Evolutionary conservation across 2,113 vertebrate genomes (phyloP).

Genomic region (Entomyzon cyanotis): DNA sequence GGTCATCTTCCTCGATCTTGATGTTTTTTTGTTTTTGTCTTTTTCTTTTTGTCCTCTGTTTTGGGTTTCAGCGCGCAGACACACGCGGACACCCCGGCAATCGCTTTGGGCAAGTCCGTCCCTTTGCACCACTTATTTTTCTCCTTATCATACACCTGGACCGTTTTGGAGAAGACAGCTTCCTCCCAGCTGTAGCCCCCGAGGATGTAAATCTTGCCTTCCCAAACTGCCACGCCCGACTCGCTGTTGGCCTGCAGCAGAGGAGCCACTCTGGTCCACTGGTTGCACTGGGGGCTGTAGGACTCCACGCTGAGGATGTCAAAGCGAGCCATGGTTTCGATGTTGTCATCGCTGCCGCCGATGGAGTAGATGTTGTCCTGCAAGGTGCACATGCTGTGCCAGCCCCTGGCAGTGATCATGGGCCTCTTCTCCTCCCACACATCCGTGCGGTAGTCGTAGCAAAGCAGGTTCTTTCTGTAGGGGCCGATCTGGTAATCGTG

Average conservation of each 20-base stretch:
- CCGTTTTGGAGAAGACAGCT: constrained; percentile 86
- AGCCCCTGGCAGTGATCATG: constrained; percentile 88
- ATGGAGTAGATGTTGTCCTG: constrained; percentile 87
- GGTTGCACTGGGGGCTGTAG: constrained; percentile 84
- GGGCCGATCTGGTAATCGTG: constrained; percentile 94
- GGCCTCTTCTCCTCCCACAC: constrained; percentile 86
- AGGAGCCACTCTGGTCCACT: constrained; percentile 87
- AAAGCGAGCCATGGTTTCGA: constrained; percentile 89
- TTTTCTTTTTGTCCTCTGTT: constrained; percentile 78
- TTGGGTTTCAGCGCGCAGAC: constrained; percentile 83
- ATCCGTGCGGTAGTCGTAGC: constrained; percentile 81
- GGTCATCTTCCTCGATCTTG: constrained; percentile 68
- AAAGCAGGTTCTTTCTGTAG: constrained; percentile 89
- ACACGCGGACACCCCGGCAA: constrained; percentile 88
- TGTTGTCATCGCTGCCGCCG: constrained; percentile 89
- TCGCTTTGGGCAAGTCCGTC: constrained; percentile 86
- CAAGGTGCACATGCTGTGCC: constrained; percentile 96
- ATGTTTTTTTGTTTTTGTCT: constrained; percentile 64
- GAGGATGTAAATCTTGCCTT: constrained; percentile 87
- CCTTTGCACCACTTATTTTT: constrained; percentile 84
- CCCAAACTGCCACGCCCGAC: constrained; percentile 86
- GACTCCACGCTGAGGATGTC: constrained; percentile 91
- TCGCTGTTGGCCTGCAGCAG: constrained; percentile 91
- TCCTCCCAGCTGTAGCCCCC: constrained; percentile 97
- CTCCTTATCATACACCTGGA: constrained; percentile 87